A percentile compares a stretch with the other conserved stretches of the same genome.
phyloP scores from a whole-genome alignment of 2,113 vertebrate genomes.

The Podiceps cristatus region DNA sequence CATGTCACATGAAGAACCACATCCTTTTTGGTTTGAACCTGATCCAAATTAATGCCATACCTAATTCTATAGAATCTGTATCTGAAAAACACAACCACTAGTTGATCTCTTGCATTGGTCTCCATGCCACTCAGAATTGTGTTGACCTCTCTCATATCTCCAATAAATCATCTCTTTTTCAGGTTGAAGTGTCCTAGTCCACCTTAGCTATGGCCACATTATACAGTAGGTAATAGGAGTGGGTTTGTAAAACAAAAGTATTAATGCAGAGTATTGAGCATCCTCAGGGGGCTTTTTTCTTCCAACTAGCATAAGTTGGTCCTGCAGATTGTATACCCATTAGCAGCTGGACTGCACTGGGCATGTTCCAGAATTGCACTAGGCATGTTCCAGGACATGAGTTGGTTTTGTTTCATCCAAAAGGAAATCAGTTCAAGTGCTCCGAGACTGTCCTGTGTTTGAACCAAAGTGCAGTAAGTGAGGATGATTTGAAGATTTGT shows the following conservation, averaged over 20 bases:
- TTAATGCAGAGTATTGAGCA: not conserved
- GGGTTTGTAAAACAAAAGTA: not conserved
- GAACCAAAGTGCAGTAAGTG: not conserved
- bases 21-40: not conserved
- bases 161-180: not conserved
- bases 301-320: not conserved
- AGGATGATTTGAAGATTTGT: not conserved
- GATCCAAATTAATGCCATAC: not conserved
- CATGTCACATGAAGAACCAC: not conserved
- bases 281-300: not conserved
- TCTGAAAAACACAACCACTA: not conserved
- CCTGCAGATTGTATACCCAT: not conserved
- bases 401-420: not conserved
- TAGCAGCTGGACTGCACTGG: not conserved
- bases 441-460: not conserved
- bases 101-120: not conserved
- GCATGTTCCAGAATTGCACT: not conserved
- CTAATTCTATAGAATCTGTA: not conserved
- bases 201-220: not conserved
- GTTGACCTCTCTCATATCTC: not conserved
- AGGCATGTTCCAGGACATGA: not conserved
- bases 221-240: not conserved
- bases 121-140: not conserved
- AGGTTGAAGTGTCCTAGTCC: not conserved
- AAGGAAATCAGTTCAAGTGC: not conserved